Base-by-base conservation (phyloP, 2,797 vertebrate genomes). In the Pipistrellus nathusii region DNA sequence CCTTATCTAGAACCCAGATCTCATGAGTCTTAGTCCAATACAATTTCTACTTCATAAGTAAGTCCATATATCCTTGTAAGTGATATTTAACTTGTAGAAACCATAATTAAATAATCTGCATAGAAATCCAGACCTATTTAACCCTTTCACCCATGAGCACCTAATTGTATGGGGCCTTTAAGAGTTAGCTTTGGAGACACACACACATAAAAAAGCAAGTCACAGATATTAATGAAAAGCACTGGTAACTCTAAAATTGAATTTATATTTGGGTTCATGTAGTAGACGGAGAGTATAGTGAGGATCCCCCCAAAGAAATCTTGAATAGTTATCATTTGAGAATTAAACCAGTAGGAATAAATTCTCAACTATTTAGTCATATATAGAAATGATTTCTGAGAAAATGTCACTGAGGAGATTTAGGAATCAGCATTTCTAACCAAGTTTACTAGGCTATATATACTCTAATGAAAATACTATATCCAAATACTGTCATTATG, bases 1-100 rank as follows among this genome's bases (percentile, higher is more conserved):
- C 62, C 88, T 88, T 59, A 89, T 82, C 20, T 87, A 32, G 25
- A 83, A 91, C n/a, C n/a, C 27, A 86, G 17, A 64, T 64, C 51
- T 94, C 64, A 80, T 94, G 48, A 85, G 83, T 85, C 76, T 95
- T 83, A 53, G 23, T 94, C 75, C 18, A 82, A 3, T 72, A 78
- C 51, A 94, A 41, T 83, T 83, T 64, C 30, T 86, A 80, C 41
- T 90, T 92, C 55, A 18, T 86, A 94, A 90, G 15, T 6, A 90
- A 84, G 51, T 18, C 55, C 41, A 89, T 17, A 83, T 15, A 77
- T 91, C 32, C 25, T 44, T 59, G 41, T 88, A 21, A 35, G 9
- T 83, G 41, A 85, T 66, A 17, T 44, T 95, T 92, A 78, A 66
- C 30, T 80, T 95, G 83, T 0, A 46, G 48, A 83, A 86, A 94